Conservation (phyloP, 2,888 invertebrate species). For the Tachina lurida region DNA sequence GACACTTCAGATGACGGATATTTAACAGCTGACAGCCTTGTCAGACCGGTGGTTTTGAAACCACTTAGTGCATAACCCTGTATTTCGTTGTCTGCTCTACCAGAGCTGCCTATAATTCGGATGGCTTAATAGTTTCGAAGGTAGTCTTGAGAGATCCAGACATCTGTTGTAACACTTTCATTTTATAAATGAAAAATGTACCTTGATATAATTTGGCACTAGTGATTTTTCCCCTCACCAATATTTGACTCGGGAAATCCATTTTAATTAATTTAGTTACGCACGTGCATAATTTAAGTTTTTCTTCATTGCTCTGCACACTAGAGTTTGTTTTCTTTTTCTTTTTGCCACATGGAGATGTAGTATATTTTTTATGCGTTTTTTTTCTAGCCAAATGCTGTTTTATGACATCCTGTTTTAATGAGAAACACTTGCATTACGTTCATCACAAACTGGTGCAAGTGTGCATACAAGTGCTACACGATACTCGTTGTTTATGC, state of each 20-base stretch:
- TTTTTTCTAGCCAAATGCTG: conserved; percentile 47
- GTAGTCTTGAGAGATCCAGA: too few species aligned
- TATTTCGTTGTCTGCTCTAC: too few species aligned
- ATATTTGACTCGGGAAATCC: conserved; percentile 32
- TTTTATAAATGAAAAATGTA: too few species aligned
- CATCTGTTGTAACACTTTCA: too few species aligned
- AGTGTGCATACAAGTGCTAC: conserved; percentile 1
- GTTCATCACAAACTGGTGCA: conserved; percentile 25
- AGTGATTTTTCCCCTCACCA: not conserved
- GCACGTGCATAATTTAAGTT: conserved; percentile 64
- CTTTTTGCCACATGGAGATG: conserved; percentile 18
- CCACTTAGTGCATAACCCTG: too few species aligned
- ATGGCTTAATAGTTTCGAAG: too few species aligned
- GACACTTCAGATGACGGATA: too few species aligned
- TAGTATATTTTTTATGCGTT: conserved; percentile 42
- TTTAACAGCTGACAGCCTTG: too few species aligned
- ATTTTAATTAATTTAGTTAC: conserved; percentile 71
- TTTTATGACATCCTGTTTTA: conserved; percentile 69
- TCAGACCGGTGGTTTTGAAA: too few species aligned
- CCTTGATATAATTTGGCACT: too few species aligned
- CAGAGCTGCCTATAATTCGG: too few species aligned
- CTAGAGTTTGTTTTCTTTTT: not conserved
- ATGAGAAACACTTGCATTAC: conserved; percentile 56
- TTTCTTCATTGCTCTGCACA: conserved; percentile 11
- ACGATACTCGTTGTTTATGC: not conserved